Evolutionary conservation across 2,888 invertebrate species (phyloP).

Genomic region (Patella ulyssiponensis): DNA sequence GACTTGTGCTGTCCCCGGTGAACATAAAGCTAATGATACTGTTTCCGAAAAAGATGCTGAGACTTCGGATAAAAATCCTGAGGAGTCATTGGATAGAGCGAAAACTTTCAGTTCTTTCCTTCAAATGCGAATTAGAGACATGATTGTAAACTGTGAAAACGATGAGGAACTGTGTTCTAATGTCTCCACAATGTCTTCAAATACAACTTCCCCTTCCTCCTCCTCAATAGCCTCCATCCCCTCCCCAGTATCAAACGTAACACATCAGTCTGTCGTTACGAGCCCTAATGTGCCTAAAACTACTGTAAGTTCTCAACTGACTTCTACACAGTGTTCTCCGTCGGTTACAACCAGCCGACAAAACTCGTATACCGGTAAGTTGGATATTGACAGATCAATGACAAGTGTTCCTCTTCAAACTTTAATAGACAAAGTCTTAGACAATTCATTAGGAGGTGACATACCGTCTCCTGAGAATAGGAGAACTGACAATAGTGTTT

Average conservation of each 20-base stretch:
- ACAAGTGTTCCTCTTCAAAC: constrained; percentile 43
- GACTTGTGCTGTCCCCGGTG: too few relatives aligned
- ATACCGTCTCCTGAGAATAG: constrained; percentile 23
- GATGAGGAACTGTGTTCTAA: background rate
- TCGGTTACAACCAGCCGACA: background rate
- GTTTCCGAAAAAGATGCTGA: too few relatives aligned
- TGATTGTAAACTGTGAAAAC: constrained; percentile 2
- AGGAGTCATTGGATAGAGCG: background rate
- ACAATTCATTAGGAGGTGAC: constrained; percentile 48
- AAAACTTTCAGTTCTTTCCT: background rate
- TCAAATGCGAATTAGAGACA: background rate
- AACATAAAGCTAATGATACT: too few relatives aligned
- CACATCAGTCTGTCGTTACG: background rate
- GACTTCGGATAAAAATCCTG: background rate
- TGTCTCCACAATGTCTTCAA: background rate
- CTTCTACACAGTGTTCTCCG: background rate
- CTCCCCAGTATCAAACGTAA: background rate
- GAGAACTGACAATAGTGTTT: constrained; percentile 24
- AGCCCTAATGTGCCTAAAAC: background rate
- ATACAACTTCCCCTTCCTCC: background rate
- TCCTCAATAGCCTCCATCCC: background rate
- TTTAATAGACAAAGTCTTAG: constrained; percentile 60
- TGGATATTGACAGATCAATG: background rate
- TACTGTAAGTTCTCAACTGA: background rate
- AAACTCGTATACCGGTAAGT: background rate